Evolutionary conservation across 2,113 vertebrate genomes (phyloP).

Genomic region (Xenopus borealis): DNA sequence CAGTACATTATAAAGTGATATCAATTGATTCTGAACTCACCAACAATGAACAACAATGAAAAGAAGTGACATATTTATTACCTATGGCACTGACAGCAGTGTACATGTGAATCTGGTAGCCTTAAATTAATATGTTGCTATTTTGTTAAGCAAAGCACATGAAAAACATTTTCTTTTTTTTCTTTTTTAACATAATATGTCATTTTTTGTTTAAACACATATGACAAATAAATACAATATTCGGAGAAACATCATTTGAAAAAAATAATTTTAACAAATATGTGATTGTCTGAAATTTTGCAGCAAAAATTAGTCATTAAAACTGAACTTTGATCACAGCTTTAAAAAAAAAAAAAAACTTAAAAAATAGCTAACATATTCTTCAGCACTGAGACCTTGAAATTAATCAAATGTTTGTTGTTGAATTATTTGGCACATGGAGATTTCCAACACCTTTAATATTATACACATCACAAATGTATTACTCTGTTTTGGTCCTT

Average conservation of each 20-base stretch:
- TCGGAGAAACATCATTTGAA: slow-evolving; percentile 40
- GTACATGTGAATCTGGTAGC: slow-evolving; percentile 6
- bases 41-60: neutral
- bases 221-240: slow-evolving; percentile 57
- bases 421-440: slow-evolving; percentile 83
- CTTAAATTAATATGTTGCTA: slow-evolving; percentile 16
- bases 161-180: slow-evolving; percentile 45
- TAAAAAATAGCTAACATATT: slow-evolving; percentile 6
- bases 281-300: slow-evolving; percentile 83
- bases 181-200: slow-evolving; percentile 31
- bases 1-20: slow-evolving; percentile 41
- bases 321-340: slow-evolving; percentile 18
- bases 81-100: slow-evolving; percentile 19
- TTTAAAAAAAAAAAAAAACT: slow-evolving; percentile 5
- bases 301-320: slow-evolving; percentile 48
- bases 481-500: slow-evolving; percentile 91
- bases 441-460: slow-evolving; percentile 70
- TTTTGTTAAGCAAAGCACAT: slow-evolving; percentile 24
- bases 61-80: slow-evolving; percentile 32
- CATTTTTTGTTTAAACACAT: slow-evolving; percentile 51
- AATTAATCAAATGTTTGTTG: slow-evolving; percentile 39
- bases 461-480: slow-evolving; percentile 75
- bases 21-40: slow-evolving; percentile 19
- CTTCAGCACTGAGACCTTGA: slow-evolving; percentile 12
- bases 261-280: slow-evolving; percentile 66